A percentile compares a stretch with the other conserved stretches of the same genome.
Evolutionary conservation across 2,888 invertebrate genomes (phyloP).

Genomic region (Camponotus fellah): DNA sequence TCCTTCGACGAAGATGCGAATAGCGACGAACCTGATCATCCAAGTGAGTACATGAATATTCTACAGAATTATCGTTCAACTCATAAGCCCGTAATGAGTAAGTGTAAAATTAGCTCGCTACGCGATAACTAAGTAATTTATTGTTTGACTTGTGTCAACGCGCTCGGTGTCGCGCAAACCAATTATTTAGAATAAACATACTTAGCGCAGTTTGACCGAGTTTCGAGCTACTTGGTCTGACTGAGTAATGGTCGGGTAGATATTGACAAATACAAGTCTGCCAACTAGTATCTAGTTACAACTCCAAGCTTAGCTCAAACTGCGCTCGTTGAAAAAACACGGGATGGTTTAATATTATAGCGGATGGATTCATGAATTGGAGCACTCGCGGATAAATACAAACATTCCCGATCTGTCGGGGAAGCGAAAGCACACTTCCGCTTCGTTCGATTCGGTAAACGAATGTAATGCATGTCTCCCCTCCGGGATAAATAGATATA

Average conservation of each 20-base stretch:
- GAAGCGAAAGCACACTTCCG: constrained; percentile 17
- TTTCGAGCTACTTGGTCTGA: neutral
- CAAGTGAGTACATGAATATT: constrained; percentile 67
- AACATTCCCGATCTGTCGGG: neutral
- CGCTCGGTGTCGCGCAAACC: neutral
- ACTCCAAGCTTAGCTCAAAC: neutral
- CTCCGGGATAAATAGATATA: neutral
- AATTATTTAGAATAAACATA: constrained; percentile 34
- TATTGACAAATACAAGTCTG: constrained; percentile 36
- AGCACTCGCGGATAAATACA: neutral
- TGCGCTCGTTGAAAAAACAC: constrained; percentile 10
- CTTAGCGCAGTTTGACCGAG: constrained; percentile 36
- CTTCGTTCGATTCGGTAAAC: constrained; percentile 8
- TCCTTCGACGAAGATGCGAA: constrained; percentile 76
- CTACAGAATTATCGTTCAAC: neutral
- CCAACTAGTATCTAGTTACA: constrained; percentile 6
- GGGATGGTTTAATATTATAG: neutral
- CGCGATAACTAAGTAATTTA: neutral
- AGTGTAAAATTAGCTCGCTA: neutral
- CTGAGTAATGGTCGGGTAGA: neutral
- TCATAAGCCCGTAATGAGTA: neutral
- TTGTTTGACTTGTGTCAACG: constrained; percentile 12
- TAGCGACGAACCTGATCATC: constrained; percentile 78
- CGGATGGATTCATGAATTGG: neutral
- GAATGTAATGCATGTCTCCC: constrained; percentile 20